Base-by-base conservation (phyloP, 2,113 vertebrate genomes). In the Vidua macroura region DNA sequence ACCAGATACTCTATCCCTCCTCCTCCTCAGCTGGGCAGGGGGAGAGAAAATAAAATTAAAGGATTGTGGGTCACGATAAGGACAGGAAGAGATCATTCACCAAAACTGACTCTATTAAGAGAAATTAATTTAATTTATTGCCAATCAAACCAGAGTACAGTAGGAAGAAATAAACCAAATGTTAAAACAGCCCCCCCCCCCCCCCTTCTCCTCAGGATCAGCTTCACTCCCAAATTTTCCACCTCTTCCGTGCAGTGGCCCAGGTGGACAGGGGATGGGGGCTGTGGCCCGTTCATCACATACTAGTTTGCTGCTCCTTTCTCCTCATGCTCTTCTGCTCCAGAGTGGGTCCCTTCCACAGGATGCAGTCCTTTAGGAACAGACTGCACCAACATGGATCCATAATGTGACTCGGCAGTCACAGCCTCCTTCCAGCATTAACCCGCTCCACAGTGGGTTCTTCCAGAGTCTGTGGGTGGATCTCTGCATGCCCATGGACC, bases 381-480 rank as follows among this genome's bases (percentile, higher is more conserved):
- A 60, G 16, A 23, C 13, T 46, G 37, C 27, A 68, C 30, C 49
- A 69, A 14, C 0, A 1, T 10, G 39, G 6, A 60, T 64, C 24
- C 33, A 46, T 4, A 52, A 27, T 4, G 28, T 10, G 20, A 28
- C 28, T 20, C 33, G 37, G n/a, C 33, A 81, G 77, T 2, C 68
- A 67, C 27, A 59, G 27, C 13, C 16, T 39, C 19, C 33, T 67
- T 46, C 46, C 43, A 19, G 59, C 15, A 64, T 12, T 35, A 51
- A 33, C 27, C 15, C 24, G 22, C 52, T 59, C 10, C 0, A 0
- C 21, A 4, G 1, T 41, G n/a, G 19, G 8, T 5, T 41, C 11
- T 19, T 46, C 22, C 52, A 25, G 0, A 2, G 19, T 9, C 28
- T 85, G 22, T 6, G 14, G 12, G 14, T 13, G 16, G n/a, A 6